Percentiles rank a stretch among this genome's conserved stretches.
Evolutionary conservation across 2,797 vertebrate genomes (phyloP).

Genomic region (Mareca strepera): DNA sequence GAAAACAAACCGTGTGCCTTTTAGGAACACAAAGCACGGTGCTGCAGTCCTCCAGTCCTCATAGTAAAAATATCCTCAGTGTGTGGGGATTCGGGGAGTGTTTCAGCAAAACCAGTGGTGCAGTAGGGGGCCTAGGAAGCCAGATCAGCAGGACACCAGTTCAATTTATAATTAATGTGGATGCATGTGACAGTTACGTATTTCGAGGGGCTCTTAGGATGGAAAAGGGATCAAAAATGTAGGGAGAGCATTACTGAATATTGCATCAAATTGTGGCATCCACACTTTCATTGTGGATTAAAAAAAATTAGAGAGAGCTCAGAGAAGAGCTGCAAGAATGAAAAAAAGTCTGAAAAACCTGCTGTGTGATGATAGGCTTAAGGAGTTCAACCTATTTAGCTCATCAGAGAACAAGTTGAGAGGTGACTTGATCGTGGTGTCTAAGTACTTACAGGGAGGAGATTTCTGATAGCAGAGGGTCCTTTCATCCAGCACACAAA

Average conservation of each 20-base stretch:
- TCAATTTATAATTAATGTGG: not conserved
- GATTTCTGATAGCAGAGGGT: slow-evolving; percentile 61
- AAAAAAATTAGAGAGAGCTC: slow-evolving; percentile 42
- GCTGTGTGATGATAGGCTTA: slow-evolving; percentile 59
- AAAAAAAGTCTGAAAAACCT: slow-evolving; percentile 44
- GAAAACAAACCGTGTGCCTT: fast-evolving
- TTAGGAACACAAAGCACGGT: not conserved
- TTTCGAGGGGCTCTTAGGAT: not conserved
- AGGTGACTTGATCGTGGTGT: slow-evolving; percentile 57
- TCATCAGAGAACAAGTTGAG: slow-evolving; percentile 62
- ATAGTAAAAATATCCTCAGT: not conserved
- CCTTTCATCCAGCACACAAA: slow-evolving; percentile 64
- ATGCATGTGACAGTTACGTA: not conserved
- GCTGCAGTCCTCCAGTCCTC: too few relatives aligned
- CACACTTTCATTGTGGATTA: slow-evolving; percentile 50
- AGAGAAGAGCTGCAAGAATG: slow-evolving; percentile 43
- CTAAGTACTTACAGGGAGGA: slow-evolving; percentile 46
- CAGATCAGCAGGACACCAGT: not conserved
- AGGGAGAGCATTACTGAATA: slow-evolving; percentile 5
- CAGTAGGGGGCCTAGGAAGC: not conserved
- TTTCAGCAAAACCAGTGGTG: not conserved
- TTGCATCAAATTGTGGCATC: slow-evolving; percentile 10
- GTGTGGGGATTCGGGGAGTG: not conserved
- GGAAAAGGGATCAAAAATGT: not conserved
- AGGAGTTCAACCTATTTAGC: slow-evolving; percentile 62